Percentiles rank a stretch among this genome's conserved stretches.
These are phyloP conservation scores for Clusia tigrina DNA, from an alignment of 2,888 invertebrate species.

Conservation along the genomic window DNA sequence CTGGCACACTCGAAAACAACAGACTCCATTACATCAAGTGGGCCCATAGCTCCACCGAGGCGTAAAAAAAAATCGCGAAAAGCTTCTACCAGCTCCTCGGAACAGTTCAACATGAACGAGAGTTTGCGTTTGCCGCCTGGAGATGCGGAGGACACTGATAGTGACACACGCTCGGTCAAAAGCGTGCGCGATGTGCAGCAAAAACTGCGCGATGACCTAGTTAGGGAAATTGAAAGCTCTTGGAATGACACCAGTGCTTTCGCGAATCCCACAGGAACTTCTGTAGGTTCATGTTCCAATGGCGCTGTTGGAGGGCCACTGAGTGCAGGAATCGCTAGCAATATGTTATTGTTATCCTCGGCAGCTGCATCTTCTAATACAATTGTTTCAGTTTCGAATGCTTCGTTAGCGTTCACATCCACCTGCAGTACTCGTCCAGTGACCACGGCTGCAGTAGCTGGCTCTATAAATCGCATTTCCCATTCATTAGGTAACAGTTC, in stretches of 20 bases:
- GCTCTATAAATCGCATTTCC: conserved; percentile 59
- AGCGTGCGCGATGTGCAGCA: conserved; percentile 60
- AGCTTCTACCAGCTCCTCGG: conserved; percentile 61
- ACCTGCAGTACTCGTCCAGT: conserved; percentile 53
- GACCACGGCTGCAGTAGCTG: conserved; percentile 51
- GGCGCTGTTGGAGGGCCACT: conserved; percentile 22
- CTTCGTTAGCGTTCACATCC: conserved; percentile 47
- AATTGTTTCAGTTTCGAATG: conserved; percentile 49
- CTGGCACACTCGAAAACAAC: conserved; percentile 66
- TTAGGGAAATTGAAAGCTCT: conserved; percentile 80
- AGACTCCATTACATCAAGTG: conserved; percentile 63
- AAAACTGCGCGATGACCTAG: conserved; percentile 59
- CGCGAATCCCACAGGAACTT: conserved; percentile 38
- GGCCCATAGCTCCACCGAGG: conserved; percentile 80
- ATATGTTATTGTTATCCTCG: conserved; percentile 39
- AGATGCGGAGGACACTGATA: conserved; percentile 59
- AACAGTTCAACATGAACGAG: conserved; percentile 61
- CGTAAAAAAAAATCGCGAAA: conserved; percentile 73
- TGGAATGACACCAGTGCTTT: conserved; percentile 66
- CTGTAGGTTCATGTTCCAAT: conserved; percentile 33
- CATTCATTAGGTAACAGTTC: conserved; percentile 64
- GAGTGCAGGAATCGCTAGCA: conserved; percentile 5
- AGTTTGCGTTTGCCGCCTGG: conserved; percentile 54
- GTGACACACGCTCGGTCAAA: conserved; percentile 58
- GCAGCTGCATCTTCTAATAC: conserved; percentile 47